phyloP scores from a whole-genome alignment of 2,113 vertebrate species.

The Nematolebias whitei region DNA sequence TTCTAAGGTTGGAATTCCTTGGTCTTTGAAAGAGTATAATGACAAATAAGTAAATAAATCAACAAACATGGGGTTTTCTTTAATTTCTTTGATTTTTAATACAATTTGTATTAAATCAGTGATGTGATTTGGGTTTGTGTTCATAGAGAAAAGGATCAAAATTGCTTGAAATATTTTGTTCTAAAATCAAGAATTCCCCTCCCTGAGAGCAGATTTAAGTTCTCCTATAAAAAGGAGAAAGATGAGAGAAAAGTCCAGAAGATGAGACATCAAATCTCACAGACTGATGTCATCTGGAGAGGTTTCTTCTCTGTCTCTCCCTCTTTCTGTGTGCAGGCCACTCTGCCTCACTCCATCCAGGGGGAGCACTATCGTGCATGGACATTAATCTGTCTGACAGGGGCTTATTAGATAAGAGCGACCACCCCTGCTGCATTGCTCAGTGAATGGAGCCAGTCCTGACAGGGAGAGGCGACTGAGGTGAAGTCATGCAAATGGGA shows the following conservation, averaged over 20 bases:
- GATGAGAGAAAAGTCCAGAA: conserved; percentile 44
- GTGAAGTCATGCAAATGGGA: conserved; percentile 51
- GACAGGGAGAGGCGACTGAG: conserved; percentile 46
- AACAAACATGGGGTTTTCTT: no score
- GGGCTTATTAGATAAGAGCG: conserved; percentile 58
- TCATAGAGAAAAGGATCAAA: conserved; percentile 3
- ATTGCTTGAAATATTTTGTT: background rate
- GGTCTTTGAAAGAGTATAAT: no score
- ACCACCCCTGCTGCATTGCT: conserved; percentile 60
- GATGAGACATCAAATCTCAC: conserved; percentile 48
- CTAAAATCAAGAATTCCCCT: no score
- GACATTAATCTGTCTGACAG: conserved; percentile 70
- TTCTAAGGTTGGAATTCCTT: no score
- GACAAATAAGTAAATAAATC: no score
- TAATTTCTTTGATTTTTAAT: no score
- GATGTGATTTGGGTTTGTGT: background rate
- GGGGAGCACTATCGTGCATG: conserved; percentile 44
- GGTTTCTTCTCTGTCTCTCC: conserved; percentile 13
- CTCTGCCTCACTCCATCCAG: conserved; percentile 38
- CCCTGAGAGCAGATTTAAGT: conserved; percentile 17
- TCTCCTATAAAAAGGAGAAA: conserved; percentile 14
- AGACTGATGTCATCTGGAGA: conserved; percentile 36
- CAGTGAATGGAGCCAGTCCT: conserved; percentile 56
- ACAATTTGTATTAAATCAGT: no score
- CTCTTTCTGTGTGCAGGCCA: conserved; percentile 23